A percentile compares a stretch with the other conserved stretches of the same genome.
phyloP scores from a whole-genome alignment of 2,888 invertebrate genomes.

The Ellobium chinense region DNA sequence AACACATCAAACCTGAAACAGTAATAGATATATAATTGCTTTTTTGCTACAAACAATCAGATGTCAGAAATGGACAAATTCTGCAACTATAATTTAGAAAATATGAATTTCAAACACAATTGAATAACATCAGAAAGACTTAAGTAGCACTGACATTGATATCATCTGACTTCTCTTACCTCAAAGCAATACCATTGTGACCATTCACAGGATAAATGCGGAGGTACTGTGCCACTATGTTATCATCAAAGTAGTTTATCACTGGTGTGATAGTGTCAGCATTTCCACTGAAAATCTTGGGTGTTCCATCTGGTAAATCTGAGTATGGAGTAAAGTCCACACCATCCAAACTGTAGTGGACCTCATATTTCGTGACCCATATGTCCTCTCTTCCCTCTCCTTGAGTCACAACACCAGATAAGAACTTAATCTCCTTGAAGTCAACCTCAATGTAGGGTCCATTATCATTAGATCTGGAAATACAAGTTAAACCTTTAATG shows the following conservation, averaged over 20 bases:
- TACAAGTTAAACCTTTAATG: background rate
- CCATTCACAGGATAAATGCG: conserved; percentile 43
- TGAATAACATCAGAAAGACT: too few relatives aligned
- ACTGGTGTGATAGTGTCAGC: conserved; percentile 33
- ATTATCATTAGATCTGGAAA: conserved; percentile 27
- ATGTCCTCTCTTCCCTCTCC: conserved; percentile 59
- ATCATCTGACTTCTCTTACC: too few relatives aligned
- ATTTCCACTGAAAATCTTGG: conserved; percentile 46
- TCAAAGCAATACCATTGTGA: conserved; percentile 36
- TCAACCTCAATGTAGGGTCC: conserved; percentile 57
- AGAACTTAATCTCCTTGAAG: conserved; percentile 56
- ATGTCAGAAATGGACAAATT: background rate
- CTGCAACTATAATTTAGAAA: too few relatives aligned
- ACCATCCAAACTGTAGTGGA: conserved; percentile 61
- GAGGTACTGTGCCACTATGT: conserved; percentile 41
- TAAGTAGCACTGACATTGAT: too few relatives aligned
- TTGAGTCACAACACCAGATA: conserved; percentile 64
- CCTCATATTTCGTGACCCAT: conserved; percentile 58
- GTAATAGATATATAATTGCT: background rate
- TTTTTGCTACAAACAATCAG: background rate
- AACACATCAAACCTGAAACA: conserved; percentile 44
- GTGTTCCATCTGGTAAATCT: conserved; percentile 41
- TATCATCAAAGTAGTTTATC: conserved; percentile 38
- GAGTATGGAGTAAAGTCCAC: conserved; percentile 56
- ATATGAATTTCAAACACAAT: too few relatives aligned